phyloP scores from a whole-genome alignment of 2,888 invertebrate species.

The Cephus runcator region DNA sequence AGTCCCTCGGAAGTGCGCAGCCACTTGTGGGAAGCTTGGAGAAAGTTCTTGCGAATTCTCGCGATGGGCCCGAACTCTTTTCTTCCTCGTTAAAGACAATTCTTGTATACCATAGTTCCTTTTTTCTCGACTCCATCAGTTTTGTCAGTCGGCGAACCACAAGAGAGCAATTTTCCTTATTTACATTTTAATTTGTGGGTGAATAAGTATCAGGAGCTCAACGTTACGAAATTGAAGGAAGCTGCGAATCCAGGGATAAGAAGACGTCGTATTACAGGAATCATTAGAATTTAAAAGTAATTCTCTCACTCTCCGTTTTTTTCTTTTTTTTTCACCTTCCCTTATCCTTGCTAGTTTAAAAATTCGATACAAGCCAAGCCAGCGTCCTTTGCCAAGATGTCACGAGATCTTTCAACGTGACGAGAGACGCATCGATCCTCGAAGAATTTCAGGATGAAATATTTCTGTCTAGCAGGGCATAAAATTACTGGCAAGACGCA shows the following conservation, averaged over 20 bases:
- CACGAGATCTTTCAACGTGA: not conserved
- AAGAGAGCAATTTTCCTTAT: not conserved
- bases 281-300: not conserved
- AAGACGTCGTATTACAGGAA: not conserved
- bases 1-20: not conserved
- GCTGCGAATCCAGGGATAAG: not conserved
- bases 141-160: too few species aligned
- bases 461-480: not conserved
- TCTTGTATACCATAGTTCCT: not conserved
- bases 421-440: not conserved
- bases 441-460: not conserved
- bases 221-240: not conserved
- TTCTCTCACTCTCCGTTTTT: not conserved
- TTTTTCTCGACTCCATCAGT: not conserved
- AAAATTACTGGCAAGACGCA: not conserved
- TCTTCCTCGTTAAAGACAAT: not conserved
- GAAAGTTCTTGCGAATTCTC: not conserved
- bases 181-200: not conserved
- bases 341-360: not conserved
- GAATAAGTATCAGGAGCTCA: not conserved
- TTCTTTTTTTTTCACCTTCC: not conserved
- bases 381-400: not conserved
- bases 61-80: not conserved
- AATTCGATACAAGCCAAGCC: not conserved
- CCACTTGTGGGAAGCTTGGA: not conserved